Conservation (phyloP, 2,113 vertebrate genomes). For the Gila orcuttii region DNA sequence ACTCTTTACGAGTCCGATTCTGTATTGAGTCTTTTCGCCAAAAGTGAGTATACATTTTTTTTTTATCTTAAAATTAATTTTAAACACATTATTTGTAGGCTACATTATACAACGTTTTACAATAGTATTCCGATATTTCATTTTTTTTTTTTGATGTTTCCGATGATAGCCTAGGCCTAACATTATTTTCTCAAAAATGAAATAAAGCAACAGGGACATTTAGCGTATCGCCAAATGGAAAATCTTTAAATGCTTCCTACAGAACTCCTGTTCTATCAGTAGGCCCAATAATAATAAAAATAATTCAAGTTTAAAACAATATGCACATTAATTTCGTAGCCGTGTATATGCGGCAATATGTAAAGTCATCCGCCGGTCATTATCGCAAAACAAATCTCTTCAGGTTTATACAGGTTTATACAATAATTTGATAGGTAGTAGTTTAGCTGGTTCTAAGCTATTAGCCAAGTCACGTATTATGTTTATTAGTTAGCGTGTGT, state of each 20-base stretch:
- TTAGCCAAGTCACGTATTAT: conserved; percentile 35
- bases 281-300: background rate
- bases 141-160: background rate
- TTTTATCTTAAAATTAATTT: background rate
- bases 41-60: conserved; percentile 73
- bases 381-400: background rate
- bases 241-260: background rate
- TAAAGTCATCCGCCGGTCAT: background rate
- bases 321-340: background rate
- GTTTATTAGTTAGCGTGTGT: conserved; percentile 58
- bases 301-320: background rate
- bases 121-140: background rate
- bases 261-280: background rate
- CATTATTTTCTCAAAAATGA: background rate
- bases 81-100: too few relatives aligned
- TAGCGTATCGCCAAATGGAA: too few relatives aligned
- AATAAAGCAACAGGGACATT: background rate
- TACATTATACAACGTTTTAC: background rate
- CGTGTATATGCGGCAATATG: background rate
- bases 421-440: background rate
- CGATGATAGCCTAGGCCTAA: too few relatives aligned
- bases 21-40: conserved; percentile 80
- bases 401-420: too few relatives aligned
- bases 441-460: background rate
- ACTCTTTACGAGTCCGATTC: conserved; percentile 75